Conservation (phyloP, 2,888 invertebrate genomes). For the Laothoe populi region DNA sequence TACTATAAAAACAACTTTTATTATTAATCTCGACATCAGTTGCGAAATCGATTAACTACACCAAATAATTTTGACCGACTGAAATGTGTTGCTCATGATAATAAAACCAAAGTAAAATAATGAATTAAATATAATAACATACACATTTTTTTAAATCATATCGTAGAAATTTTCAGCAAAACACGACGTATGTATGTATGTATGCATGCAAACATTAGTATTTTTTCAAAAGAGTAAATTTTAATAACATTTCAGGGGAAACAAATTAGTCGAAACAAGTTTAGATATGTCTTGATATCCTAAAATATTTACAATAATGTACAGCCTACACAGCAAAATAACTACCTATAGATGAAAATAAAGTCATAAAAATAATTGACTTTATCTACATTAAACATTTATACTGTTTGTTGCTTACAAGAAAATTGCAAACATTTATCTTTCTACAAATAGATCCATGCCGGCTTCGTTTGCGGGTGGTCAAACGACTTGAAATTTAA, state of each 20-base stretch:
- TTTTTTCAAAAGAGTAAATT: background rate
- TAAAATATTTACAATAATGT: background rate
- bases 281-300: slow-evolving; percentile 2
- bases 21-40: background rate
- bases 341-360: slow-evolving; percentile 12
- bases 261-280: background rate
- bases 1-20: background rate
- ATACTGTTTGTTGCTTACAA: no score
- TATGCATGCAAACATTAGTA: no score
- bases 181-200: no score
- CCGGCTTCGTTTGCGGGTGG: slow-evolving; percentile 41
- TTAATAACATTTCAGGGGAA: background rate
- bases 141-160: no score
- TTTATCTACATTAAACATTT: slow-evolving; percentile 3
- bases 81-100: background rate
- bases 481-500: slow-evolving; percentile 51
- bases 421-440: slow-evolving; percentile 39
- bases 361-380: slow-evolving; percentile 20
- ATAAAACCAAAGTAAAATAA: background rate
- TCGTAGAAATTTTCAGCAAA: no score
- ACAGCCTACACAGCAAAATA: background rate
- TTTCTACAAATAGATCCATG: slow-evolving; percentile 36
- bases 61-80: background rate
- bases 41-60: slow-evolving; percentile 2
- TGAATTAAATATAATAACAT: no score